Percentiles rank a stretch among this genome's conserved stretches.
phyloP scores from a whole-genome alignment of 2,113 vertebrate genomes.

The Picathartes gymnocephalus region DNA sequence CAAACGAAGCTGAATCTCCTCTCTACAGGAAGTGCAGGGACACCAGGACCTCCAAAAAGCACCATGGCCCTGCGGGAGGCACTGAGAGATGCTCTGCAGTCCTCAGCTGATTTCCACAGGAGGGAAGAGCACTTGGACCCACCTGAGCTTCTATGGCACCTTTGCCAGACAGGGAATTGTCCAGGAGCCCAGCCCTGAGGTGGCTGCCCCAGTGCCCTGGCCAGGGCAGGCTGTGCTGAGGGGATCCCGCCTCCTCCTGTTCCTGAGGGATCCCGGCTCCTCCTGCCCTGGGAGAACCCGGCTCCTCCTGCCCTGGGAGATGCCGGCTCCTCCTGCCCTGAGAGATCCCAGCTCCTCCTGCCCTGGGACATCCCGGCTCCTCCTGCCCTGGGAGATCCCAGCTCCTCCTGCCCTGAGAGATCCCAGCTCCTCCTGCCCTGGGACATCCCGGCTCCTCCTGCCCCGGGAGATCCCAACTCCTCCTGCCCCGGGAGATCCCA shows the following conservation, averaged over 20 bases:
- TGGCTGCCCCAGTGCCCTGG: rapidly evolving
- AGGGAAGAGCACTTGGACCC: background rate
- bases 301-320: rapidly evolving
- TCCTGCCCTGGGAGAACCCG: rapidly evolving
- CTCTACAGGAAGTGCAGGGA: background rate
- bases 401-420: background rate
- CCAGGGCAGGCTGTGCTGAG: rapidly evolving
- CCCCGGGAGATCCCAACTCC: too few species aligned
- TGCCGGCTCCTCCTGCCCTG: rapidly evolving
- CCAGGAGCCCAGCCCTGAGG: background rate
- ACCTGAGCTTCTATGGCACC: background rate
- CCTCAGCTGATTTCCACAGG: too few species aligned
- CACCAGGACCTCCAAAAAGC: background rate
- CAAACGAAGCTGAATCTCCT: background rate
- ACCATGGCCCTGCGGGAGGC: background rate
- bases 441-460: background rate
- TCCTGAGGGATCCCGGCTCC: too few species aligned
- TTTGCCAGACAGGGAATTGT: background rate
- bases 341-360: background rate
- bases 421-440: background rate
- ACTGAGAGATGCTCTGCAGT: background rate
- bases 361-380: background rate
- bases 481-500: too few species aligned
- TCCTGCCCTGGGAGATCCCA: background rate
- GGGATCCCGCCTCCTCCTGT: rapidly evolving